These are phyloP conservation scores for Botia kubotai DNA, from an alignment of 2,797 vertebrate species.

Conservation along the genomic window DNA sequence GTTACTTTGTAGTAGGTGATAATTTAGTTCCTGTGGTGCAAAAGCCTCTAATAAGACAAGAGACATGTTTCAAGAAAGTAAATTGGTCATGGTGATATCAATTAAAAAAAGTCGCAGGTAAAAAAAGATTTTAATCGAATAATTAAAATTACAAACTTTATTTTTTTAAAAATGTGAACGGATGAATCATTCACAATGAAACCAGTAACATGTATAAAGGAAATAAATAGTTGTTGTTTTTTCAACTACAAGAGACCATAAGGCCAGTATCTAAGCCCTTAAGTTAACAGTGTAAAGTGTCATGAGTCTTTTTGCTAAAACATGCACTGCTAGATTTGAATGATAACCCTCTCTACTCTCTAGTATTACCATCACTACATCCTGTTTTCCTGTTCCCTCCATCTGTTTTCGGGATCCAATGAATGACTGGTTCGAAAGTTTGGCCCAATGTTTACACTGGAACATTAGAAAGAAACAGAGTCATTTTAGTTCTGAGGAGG, in stretches of 20 bases:
- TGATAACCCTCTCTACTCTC: neutral
- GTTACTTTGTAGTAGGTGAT: no score
- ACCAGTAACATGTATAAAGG: no score
- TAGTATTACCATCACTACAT: slow-evolving; percentile 84
- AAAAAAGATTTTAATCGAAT: no score
- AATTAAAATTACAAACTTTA: no score
- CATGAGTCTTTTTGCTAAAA: neutral
- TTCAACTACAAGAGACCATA: neutral
- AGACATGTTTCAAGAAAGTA: no score
- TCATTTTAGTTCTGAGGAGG: slow-evolving; percentile 66
- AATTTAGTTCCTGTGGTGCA: no score
- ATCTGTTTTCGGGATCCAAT: slow-evolving; percentile 85
- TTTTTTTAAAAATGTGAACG: no score
- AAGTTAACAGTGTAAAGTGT: neutral
- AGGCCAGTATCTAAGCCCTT: neutral
- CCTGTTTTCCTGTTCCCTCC: slow-evolving; percentile 83
- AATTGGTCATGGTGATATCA: no score
- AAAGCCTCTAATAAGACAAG: no score
- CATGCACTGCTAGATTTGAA: neutral
- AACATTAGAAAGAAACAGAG: slow-evolving; percentile 84
- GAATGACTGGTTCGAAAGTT: slow-evolving; percentile 87
- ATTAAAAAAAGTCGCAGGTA: no score
- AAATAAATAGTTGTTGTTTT: no score
- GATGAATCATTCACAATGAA: no score
- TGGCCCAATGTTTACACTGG: slow-evolving; percentile 86